Base-by-base conservation (phyloP, 2,888 invertebrate species). In the Amblyteles armatorius region DNA sequence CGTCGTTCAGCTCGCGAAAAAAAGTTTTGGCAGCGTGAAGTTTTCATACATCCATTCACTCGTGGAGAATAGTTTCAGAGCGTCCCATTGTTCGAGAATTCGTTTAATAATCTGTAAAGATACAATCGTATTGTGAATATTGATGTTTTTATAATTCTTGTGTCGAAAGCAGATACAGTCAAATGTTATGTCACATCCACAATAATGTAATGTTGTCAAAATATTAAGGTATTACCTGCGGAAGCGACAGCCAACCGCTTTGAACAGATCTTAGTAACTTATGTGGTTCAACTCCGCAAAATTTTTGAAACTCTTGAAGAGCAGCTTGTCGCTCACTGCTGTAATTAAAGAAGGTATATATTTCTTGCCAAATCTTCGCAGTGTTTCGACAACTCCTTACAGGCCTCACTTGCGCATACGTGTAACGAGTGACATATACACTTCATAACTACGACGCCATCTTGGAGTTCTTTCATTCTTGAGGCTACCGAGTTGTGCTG, bases 371-470 rank as follows among this genome's bases (percentile, higher is more conserved):
- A 87, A 57, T 90, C 88, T 88, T 92, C 91, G 77, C 88, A 87
- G 16, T 82, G 36, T 48, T 86, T 48, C 5, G 91, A 91, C 6
- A 92, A 67, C 52, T 77, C 44, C 83, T 91, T 89, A 78, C 90
- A 91, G 0, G 90, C 91, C 60, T 90, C 86, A 79, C 87, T 89
- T 19, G 90, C 90, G 65, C 91, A 92, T 13, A 92, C 79, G 86
- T 91, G 90, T 55, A 90, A 67, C 0, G 90, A 90, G 82, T 92
- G 92, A 63, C 91, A 92, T 19, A 90, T 81, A 65, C 91, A 93
- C 84, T 91, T 91, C 5, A 89, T 68, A 40, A 89, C 86, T 11
- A 60, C 79, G 11, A 90, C 2, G 29, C 48, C 19, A 48, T 44
- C 50, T 22, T 68, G 22, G n/a, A 68, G 36, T 69, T 77, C 9